phyloP scores from a whole-genome alignment of 2,797 vertebrate genomes.

The Coreius guichenoti region DNA sequence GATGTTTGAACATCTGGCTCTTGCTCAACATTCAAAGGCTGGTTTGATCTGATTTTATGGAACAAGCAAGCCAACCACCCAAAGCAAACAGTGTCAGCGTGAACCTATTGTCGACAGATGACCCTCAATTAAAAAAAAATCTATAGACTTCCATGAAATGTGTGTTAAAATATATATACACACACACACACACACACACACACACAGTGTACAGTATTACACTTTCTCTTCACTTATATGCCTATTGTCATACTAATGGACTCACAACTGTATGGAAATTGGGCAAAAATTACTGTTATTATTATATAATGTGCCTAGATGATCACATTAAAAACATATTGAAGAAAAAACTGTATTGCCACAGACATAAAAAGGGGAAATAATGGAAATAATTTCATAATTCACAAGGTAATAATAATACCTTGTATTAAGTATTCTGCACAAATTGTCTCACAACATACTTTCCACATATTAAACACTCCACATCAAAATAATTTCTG shows the following conservation, averaged over 20 bases:
- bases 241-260: neutral
- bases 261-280: neutral
- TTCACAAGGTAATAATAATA: too few species aligned
- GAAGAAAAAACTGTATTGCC: too few species aligned
- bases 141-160: neutral
- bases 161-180: too few species aligned
- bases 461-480: too few species aligned
- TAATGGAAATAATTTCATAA: neutral
- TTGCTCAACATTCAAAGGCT: constrained; percentile 15
- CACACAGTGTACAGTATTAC: neutral
- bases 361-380: too few species aligned
- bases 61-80: neutral
- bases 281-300: neutral
- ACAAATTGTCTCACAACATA: neutral
- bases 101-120: neutral
- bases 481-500: neutral
- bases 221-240: too few species aligned
- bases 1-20: neutral
- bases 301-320: neutral
- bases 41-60: constrained; percentile 10
- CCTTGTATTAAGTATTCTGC: neutral
- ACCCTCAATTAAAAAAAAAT: neutral
- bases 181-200: too few species aligned
- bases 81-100: neutral
- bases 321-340: neutral